phyloP scores from a whole-genome alignment of 2,797 vertebrate genomes.

The Pempheris klunzingeri region DNA sequence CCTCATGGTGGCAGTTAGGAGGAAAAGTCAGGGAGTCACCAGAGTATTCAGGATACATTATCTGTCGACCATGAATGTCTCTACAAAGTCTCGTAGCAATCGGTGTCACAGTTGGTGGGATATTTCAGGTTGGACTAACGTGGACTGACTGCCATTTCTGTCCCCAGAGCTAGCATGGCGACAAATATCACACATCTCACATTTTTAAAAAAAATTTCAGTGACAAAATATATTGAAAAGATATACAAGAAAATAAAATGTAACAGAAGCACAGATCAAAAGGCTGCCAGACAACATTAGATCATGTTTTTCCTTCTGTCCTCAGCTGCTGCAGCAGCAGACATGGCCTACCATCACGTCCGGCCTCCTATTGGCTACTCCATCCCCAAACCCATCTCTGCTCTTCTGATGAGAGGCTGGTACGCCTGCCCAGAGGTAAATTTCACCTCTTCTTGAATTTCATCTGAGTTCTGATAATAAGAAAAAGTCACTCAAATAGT shows the following conservation, averaged over 20 bases:
- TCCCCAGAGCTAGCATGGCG: neutral
- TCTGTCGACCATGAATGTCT: neutral
- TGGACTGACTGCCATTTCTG: neutral
- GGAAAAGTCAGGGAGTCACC: neutral
- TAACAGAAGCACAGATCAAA: neutral
- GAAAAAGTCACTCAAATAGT: neutral
- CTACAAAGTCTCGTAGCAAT: neutral
- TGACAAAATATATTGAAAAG: neutral
- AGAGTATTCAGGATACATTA: neutral
- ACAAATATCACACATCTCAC: neutral
- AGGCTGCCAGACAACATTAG: neutral
- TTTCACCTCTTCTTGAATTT: neutral
- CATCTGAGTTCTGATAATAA: neutral
- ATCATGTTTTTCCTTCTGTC: neutral
- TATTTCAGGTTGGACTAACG: neutral
- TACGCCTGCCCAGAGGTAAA: slow-evolving; percentile 94
- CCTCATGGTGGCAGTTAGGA: neutral
- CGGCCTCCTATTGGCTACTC: slow-evolving; percentile 95
- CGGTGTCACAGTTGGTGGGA: neutral
- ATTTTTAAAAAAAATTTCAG: neutral
- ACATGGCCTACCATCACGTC: slow-evolving; percentile 97
- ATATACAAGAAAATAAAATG: neutral
- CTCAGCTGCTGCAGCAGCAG: slow-evolving; percentile 92
- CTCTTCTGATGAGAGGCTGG: slow-evolving; percentile 94
- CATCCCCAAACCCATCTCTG: slow-evolving; percentile 90